A percentile compares a stretch with the other conserved stretches of the same genome.
Conservation (phyloP, 2,797 vertebrate species). For the Acropternis orthonyx region DNA sequence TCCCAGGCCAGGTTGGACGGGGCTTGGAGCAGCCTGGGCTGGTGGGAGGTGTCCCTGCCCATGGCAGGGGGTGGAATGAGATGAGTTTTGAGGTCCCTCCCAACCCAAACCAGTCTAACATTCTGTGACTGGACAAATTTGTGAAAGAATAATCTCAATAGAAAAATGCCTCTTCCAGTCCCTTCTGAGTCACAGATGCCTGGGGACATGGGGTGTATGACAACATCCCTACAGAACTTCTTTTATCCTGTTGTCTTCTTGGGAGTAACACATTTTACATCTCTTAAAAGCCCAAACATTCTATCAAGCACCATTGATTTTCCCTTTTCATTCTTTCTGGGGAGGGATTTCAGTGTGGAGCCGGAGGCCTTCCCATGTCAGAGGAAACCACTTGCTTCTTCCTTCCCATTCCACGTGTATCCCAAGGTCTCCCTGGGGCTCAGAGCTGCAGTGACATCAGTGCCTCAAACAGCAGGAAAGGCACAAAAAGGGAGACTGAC, state of each 20-base stretch:
- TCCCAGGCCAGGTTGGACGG: rapidly evolving
- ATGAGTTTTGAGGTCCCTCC: background rate
- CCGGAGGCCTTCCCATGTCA: background rate
- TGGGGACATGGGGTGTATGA: background rate
- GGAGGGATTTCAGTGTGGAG: background rate
- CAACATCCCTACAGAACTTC: background rate
- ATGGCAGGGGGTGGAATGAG: rapidly evolving
- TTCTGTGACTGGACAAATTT: background rate
- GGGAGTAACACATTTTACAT: background rate
- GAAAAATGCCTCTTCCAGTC: background rate
- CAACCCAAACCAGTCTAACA: background rate
- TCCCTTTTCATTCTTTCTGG: background rate
- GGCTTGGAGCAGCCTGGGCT: rapidly evolving
- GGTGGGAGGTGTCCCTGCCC: background rate
- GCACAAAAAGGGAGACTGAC: background rate
- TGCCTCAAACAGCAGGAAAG: background rate
- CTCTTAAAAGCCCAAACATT: background rate
- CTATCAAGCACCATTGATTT: background rate
- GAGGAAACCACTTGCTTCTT: background rate
- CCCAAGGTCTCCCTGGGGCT: background rate
- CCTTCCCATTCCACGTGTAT: background rate
- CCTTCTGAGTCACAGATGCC: background rate
- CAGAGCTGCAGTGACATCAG: background rate
- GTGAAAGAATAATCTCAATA: background rate
- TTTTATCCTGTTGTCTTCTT: rapidly evolving